These are phyloP conservation scores for Ptilodon capucinus DNA, from an alignment of 2,888 invertebrate genomes.

Conservation along the genomic window DNA sequence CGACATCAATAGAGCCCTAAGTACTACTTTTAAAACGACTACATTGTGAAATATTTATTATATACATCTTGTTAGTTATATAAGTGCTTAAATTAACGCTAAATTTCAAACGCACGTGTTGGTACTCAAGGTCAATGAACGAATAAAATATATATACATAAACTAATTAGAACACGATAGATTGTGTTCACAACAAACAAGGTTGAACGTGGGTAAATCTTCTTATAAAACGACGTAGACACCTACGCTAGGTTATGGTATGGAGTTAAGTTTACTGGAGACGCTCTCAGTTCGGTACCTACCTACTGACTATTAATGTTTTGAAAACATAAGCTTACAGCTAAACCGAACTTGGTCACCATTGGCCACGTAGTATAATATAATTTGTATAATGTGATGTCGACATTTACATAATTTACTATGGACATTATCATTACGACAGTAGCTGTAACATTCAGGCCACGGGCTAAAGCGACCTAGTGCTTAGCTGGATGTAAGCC, in stretches of 20 bases:
- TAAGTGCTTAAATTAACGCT: no score
- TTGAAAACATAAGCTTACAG: background rate
- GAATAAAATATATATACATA: background rate
- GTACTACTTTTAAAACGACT: no score
- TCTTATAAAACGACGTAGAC: conserved; percentile 4
- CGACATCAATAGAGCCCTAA: no score
- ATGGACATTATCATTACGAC: conserved; percentile 12
- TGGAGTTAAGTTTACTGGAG: no score
- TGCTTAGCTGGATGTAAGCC: no score
- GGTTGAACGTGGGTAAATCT: conserved; percentile 16
- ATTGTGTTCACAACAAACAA: conserved; percentile 9
- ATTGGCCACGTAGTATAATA: background rate
- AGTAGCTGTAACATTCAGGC: conserved; percentile 10
- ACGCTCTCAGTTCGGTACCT: conserved; percentile 4
- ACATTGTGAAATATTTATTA: no score
- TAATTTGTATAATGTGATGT: conserved; percentile 2
- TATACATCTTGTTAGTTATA: no score
- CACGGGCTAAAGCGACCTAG: conserved; percentile 6
- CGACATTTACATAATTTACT: conserved; percentile 14
- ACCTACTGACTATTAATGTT: background rate
- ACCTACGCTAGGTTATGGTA: no score
- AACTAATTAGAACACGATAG: conserved; percentile 1
- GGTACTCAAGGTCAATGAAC: background rate
- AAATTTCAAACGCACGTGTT: conserved; percentile 3
- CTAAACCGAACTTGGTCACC: background rate